Base-by-base conservation (phyloP, 1,140 invertebrate species). In the Zaprionus tsacasi region DNA sequence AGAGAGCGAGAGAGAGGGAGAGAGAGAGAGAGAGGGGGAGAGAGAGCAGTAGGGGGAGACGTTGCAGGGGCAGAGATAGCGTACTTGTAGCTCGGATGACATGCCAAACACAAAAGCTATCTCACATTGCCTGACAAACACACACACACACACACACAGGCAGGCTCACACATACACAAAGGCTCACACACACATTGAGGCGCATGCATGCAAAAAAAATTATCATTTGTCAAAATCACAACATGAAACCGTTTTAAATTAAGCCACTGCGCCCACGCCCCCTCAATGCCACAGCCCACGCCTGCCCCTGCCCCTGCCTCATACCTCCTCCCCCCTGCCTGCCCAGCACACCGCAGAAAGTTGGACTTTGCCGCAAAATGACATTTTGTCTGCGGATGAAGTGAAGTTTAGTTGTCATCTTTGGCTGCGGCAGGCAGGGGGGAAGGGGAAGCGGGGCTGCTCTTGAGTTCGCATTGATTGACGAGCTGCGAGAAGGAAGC, bases 201-300 rank as follows among this genome's bases (percentile, higher is more conserved):
- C 63, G 74, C 81, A 67, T 43, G 40, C 64, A 73, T 56, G 52
- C 55, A 59, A 66, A 68, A 77, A 87, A 88, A 83, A 83, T 88
- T 88, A 87, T 87, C 83, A 87, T 87, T 87, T 88, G 83, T 87
- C 83, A 88, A 87, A 86, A 87, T 87, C 83, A 88, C 77, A 87
- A 87, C 80, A 88, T 88, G 83, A 88, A 87, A 87, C 80, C 83
- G 68, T 87, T 87, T 87, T 88, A 87, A 88, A 87, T 87, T 88
- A 88, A 87, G 80, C 83, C 80, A 87, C 83, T 83, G 83, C 73
- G 70, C 76, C 66, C 54, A 50, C n/a, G 40, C 6, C 66, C 3
- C 15, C 17, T n/a, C 4, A 12, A 21, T 21, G 21, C 21, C 57
- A 6, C 55, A 56, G 17, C 36, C 21, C 13, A 6, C 27, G 21